A percentile compares a stretch with the other conserved stretches of the same genome.
phyloP scores from a whole-genome alignment of 2,113 vertebrate genomes.

The Pycnonotus jocosus region DNA sequence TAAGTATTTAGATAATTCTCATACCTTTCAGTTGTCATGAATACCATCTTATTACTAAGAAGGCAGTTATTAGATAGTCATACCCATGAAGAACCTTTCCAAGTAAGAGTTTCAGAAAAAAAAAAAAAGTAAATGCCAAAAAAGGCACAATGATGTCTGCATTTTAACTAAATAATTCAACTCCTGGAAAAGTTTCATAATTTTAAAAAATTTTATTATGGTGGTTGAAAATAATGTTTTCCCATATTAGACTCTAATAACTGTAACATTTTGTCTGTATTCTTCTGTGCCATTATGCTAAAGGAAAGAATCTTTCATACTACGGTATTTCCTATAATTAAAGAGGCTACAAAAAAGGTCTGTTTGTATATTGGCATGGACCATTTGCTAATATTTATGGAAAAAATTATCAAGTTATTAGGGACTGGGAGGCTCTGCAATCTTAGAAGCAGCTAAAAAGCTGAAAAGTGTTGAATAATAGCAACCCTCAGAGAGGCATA shows the following conservation, averaged over 20 bases:
- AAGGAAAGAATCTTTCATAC: not conserved
- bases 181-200: fast-evolving
- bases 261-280: not conserved
- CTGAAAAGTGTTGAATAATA: not conserved
- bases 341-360: not conserved
- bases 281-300: not conserved
- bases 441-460: not conserved
- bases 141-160: not conserved
- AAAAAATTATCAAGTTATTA: not conserved
- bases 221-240: not conserved
- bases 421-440: not conserved
- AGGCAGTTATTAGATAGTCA: not conserved
- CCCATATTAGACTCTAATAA: not conserved
- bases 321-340: not conserved
- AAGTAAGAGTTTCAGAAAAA: not conserved
- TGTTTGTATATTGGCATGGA: not conserved
- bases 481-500: not conserved
- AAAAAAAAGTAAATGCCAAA: not conserved
- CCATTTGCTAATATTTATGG: not conserved
- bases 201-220: not conserved
- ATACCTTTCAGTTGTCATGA: not conserved
- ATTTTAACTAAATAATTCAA: not conserved
- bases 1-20: not conserved
- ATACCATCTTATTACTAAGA: not conserved
- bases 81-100: not conserved